These are phyloP conservation scores for Nibea albiflora DNA, from an alignment of 2,113 vertebrate genomes.

Conservation along the genomic window DNA sequence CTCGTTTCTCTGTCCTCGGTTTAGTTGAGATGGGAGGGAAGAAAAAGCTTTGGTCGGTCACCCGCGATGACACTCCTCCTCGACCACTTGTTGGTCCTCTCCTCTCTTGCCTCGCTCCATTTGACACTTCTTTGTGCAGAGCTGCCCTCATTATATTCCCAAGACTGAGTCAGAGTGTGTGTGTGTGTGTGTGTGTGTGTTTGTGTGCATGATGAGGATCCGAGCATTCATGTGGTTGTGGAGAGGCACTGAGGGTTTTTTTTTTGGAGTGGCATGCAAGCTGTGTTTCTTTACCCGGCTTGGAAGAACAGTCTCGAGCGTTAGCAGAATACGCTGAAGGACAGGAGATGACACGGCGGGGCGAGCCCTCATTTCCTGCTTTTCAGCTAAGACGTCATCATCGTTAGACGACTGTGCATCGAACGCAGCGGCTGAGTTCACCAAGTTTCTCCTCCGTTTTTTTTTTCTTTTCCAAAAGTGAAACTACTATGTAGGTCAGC, in stretches of 20 bases:
- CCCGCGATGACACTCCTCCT: constrained; percentile 50
- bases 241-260: constrained; percentile 42
- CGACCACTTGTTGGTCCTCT: constrained; percentile 48
- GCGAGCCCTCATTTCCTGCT: constrained; percentile 23
- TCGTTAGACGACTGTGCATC: constrained; percentile 18
- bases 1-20: constrained; percentile 35
- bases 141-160: constrained; percentile 59
- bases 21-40: constrained; percentile 24
- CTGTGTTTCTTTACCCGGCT: constrained; percentile 37
- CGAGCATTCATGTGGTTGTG: constrained; percentile 49
- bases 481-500: constrained; percentile 82
- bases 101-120: constrained; percentile 52
- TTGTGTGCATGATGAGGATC: constrained; percentile 19
- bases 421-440: constrained; percentile 59
- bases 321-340: constrained; percentile 9
- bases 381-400: constrained; percentile 44
- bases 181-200: too few relatives aligned
- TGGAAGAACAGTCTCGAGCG: constrained; percentile 16
- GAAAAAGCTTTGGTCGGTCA: constrained; percentile 51
- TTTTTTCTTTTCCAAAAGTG: constrained; percentile 47
- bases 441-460: constrained; percentile 62
- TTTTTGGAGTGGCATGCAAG: constrained; percentile 47
- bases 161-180: constrained; percentile 32
- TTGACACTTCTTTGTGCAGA: constrained; percentile 68
- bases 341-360: neutral